These are phyloP conservation scores for Madoqua kirkii DNA, from an alignment of 2,113 vertebrate species.

Conservation along the genomic window DNA sequence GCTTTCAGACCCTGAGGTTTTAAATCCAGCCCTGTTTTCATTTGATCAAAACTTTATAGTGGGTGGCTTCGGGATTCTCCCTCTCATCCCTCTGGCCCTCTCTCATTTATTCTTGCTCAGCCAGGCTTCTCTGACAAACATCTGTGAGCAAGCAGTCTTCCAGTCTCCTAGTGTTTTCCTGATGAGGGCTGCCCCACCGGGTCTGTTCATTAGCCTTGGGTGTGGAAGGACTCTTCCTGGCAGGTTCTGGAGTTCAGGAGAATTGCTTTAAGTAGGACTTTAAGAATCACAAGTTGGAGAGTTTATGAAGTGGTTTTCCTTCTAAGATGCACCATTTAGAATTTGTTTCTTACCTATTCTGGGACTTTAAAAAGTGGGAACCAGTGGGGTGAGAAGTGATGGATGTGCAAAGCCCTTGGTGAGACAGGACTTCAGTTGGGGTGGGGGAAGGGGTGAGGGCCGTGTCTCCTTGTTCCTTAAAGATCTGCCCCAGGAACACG, in stretches of 20 bases:
- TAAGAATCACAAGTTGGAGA: slow-evolving; percentile 41
- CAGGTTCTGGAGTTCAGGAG: background rate
- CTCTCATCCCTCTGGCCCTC: background rate
- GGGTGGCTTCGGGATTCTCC: background rate
- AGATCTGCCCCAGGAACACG: background rate
- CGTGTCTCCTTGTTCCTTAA: background rate
- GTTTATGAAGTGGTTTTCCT: background rate
- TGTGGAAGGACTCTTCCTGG: slow-evolving; percentile 33
- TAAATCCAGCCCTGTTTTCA: background rate
- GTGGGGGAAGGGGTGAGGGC: background rate
- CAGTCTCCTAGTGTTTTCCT: background rate
- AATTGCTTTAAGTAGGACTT: slow-evolving; percentile 9
- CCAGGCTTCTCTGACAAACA: slow-evolving; percentile 22
- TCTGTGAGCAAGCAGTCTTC: slow-evolving; percentile 22
- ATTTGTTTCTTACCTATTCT: slow-evolving; percentile 24
- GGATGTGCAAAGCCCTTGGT: background rate
- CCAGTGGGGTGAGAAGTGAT: background rate
- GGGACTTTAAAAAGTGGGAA: background rate
- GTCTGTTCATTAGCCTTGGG: slow-evolving; percentile 18
- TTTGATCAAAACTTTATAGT: background rate
- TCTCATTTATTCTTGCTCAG: background rate
- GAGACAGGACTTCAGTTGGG: background rate
- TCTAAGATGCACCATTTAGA: slow-evolving; percentile 11
- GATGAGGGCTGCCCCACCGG: slow-evolving; percentile 3
- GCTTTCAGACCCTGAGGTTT: background rate